Base-by-base conservation (phyloP, 2,888 invertebrate genomes). In the Eremobia ochroleuca region DNA sequence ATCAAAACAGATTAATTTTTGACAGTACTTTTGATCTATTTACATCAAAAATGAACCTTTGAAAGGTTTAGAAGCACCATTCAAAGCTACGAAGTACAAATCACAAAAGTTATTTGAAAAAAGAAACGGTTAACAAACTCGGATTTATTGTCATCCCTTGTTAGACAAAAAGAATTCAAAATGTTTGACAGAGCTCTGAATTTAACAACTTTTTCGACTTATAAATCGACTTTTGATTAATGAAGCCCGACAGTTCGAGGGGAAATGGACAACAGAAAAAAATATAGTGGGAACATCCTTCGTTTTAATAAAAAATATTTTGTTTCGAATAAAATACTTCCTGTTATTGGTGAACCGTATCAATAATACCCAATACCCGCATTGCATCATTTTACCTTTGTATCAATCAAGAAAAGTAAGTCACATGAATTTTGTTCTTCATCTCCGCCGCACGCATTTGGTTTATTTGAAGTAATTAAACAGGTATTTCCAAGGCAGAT, bases 161-260 rank as follows among this genome's bases (percentile, higher is more conserved):
- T 83, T 74, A 74, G 49, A 81, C 59, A 80, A 80, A 83, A 76
- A 76, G 37, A 76, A 85, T 72, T n/a, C n/a, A n/a, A 81, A 84
- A 85, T 46, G 67, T 55, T 55, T 70, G 49, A 71, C 55, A 43
- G 34, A 65, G 67, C 76, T 61, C 13, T 13, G 76, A 79, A 68
- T 81, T 81, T 68, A 69, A 84, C 74, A 81, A 81, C 46, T 69
- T 85, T 84, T 85, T 61, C 43, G 59, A 81, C 75, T 76, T 82
- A 72, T 65, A 85, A 85, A 72, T 85, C 71, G 76, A 69, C 64
- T 69, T 81, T 65, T 81, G 81, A 82, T 76, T 76, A 82, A 82
- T 82, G 82, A 76, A 71, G 34, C 62, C 40, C 59, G 64, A 81
- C 46, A 34, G 15, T 61, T 55, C 40, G 40, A n/a, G 40, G 55